Evolutionary conservation across 1,140 invertebrate genomes (phyloP), one percentile per base, ranked within the genome.

Genomic region (Centruroides vittatus): DNA sequence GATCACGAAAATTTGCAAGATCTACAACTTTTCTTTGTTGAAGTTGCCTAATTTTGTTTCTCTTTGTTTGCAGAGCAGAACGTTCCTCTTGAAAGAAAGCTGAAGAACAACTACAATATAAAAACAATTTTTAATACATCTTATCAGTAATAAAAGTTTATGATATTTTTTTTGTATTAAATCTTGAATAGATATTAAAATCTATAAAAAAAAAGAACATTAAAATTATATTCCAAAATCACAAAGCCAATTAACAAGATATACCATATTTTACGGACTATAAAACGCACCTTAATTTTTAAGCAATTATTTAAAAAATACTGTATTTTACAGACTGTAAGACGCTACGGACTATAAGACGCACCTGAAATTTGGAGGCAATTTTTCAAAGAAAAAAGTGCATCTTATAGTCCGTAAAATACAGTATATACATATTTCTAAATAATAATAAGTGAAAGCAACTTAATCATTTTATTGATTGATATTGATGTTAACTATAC

Each of bases 51-150:
- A 99, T 96, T 70, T 96, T 88, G 68, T 87, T 85, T 52, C 95
- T 78, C 76, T 94, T 95, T 47, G 85, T 81, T 64, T 94, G 88
- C 49, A 99, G 74, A 66, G 95, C 89, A 64, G 81, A 78, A 55
- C 94, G 78, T 75, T 99, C 96, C 77, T 99, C 94, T 66, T 84
- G 82, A 75, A 99, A 97, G 73, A 99, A 99, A 3, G 92, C 87
- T 68, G 81, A 67, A 0, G 78, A 78, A 70, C 76, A 79, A 61
- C 78, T 74, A 63, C 47, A 56, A 59, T 47, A 60, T 47, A 36
- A 61, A 51, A 23, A 23, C 49, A 10, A 55, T 34, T 54, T 48
- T 23, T 8, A n/a, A 41, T n/a, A 23, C n/a, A 47, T 51, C 4
- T 34, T 1, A 60, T 35, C 55, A 62, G 46, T 61, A 34, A 66